Percentiles rank a stretch among this genome's conserved stretches.
Evolutionary conservation across 2,888 invertebrate genomes (phyloP).

Genomic region (Heterodera filipjevi): DNA sequence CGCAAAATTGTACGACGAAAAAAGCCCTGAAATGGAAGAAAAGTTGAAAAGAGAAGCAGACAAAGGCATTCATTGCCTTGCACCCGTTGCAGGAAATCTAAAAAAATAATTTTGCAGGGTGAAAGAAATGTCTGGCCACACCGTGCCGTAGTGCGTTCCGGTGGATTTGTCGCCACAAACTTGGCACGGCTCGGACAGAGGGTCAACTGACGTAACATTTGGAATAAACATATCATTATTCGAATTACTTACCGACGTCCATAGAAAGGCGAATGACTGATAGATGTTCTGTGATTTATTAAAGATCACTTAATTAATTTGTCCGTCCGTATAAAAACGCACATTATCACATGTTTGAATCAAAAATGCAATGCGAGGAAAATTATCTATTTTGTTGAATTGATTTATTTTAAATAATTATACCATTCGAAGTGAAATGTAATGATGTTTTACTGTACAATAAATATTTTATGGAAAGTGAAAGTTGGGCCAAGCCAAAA

Average conservation of each 20-base stretch:
- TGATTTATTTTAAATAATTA: too few relatives aligned
- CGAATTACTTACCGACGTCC: neutral
- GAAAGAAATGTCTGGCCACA: constrained; percentile 50
- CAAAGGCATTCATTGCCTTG: constrained; percentile 16
- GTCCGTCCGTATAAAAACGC: too few relatives aligned
- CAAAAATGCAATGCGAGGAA: too few relatives aligned
- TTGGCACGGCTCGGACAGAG: constrained; percentile 62
- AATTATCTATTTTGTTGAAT: too few relatives aligned
- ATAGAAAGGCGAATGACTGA: too few relatives aligned
- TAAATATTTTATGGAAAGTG: too few relatives aligned
- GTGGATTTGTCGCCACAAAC: constrained; percentile 59
- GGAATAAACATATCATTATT: neutral
- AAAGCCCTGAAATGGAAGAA: constrained; percentile 54
- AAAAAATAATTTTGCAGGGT: neutral
- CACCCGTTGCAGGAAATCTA: constrained; percentile 26
- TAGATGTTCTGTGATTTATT: too few relatives aligned
- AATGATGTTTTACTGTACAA: too few relatives aligned
- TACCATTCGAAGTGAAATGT: too few relatives aligned
- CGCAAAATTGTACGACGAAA: constrained; percentile 65
- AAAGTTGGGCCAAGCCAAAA: too few relatives aligned
- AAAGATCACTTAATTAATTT: too few relatives aligned
- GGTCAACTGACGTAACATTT: constrained; percentile 42
- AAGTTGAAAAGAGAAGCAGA: neutral
- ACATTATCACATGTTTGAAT: too few relatives aligned
- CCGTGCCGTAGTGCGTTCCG: constrained; percentile 52